A percentile compares a stretch with the other conserved stretches of the same genome.
Conservation (phyloP, 2,797 vertebrate species). For the Varecia variegata region DNA sequence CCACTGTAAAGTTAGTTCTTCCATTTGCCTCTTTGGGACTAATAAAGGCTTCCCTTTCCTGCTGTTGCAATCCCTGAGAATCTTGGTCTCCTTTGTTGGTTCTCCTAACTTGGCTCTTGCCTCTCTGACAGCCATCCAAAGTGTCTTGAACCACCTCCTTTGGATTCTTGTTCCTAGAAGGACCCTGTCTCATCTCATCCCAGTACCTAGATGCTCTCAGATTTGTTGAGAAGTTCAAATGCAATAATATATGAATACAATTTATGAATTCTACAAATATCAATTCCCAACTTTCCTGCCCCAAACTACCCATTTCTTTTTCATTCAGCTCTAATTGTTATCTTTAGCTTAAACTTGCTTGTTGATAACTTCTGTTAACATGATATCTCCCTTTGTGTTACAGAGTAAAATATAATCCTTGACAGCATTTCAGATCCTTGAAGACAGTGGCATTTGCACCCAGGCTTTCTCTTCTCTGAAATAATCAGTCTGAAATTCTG, state of each 20-base stretch:
- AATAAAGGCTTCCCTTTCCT: neutral
- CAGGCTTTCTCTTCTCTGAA: neutral
- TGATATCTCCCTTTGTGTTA: neutral
- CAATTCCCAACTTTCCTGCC: neutral
- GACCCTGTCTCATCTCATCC: neutral
- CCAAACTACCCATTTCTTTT: neutral
- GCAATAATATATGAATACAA: neutral
- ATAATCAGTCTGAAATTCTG: neutral
- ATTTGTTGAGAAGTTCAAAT: neutral
- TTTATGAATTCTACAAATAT: neutral
- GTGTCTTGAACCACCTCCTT: neutral
- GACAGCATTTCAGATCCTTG: neutral
- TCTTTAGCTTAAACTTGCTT: neutral
- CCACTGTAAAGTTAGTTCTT: neutral
- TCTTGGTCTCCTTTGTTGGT: neutral
- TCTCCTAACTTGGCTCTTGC: neutral
- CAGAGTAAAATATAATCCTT: neutral
- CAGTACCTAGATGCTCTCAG: neutral
- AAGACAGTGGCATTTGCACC: neutral
- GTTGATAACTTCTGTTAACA: neutral
- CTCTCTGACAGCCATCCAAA: neutral
- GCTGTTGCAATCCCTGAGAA: neutral
- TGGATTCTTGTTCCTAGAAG: neutral
- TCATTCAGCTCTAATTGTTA: neutral
- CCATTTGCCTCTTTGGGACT: neutral